Evolutionary conservation across 2,888 invertebrate genomes (phyloP).

Genomic region (Callinectes sapidus): DNA sequence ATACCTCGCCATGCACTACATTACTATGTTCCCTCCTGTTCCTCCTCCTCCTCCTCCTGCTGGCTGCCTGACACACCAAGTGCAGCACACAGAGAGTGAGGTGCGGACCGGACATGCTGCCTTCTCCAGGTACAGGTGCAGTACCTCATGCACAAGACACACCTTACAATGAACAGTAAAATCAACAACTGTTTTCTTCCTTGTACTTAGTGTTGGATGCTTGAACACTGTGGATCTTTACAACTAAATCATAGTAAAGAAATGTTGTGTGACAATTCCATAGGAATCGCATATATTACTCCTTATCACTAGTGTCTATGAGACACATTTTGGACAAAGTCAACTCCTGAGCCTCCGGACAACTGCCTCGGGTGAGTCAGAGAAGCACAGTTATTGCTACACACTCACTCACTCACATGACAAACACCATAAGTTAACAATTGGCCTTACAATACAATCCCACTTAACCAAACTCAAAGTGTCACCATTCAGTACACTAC

Average conservation of each 20-base stretch:
- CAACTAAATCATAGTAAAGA: slow-evolving; percentile 42
- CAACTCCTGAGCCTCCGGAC: slow-evolving; percentile 58
- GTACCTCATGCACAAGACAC: background rate
- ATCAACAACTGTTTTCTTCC: background rate
- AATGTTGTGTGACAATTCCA: slow-evolving; percentile 57
- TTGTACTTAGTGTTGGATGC: background rate
- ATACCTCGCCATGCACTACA: background rate
- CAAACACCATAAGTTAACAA: slow-evolving; percentile 40
- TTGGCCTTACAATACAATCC: background rate
- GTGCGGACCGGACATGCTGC: too few relatives aligned
- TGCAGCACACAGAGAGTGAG: too few relatives aligned
- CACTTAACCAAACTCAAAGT: background rate
- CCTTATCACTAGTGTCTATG: slow-evolving; percentile 58
- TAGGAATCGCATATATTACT: slow-evolving; percentile 58
- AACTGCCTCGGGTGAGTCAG: slow-evolving; percentile 41
- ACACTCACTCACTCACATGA: slow-evolving; percentile 40
- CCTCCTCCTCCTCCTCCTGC: background rate
- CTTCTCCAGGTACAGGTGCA: too few relatives aligned
- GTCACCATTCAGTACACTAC: background rate
- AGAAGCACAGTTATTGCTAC: slow-evolving; percentile 56
- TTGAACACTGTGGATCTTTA: slow-evolving; percentile 9
- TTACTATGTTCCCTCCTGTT: background rate
- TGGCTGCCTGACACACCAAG: too few relatives aligned
- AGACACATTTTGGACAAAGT: slow-evolving; percentile 67
- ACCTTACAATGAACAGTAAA: background rate